A percentile compares a stretch with the other conserved stretches of the same genome.
phyloP scores from a whole-genome alignment of 2,888 invertebrate genomes.

The Eudasyphora cyanicolor region DNA sequence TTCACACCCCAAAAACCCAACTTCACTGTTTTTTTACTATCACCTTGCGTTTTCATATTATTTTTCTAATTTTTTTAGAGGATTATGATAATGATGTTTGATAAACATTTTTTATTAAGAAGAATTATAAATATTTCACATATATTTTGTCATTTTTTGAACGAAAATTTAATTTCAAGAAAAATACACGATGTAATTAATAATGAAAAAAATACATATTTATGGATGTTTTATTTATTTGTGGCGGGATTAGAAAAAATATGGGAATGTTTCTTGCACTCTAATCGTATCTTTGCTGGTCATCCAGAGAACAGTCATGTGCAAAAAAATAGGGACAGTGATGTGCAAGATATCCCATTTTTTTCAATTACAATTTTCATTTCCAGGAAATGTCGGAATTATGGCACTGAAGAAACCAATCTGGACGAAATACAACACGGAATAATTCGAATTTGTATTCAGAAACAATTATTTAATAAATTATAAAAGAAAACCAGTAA shows the following conservation, averaged over 20 bases:
- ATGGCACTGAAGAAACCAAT: too few species aligned
- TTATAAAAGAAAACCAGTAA: too few species aligned
- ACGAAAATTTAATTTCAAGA: slow-evolving; percentile 52
- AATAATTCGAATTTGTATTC: too few species aligned
- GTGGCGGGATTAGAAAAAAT: neutral
- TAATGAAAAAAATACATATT: slow-evolving; percentile 59
- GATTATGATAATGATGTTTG: slow-evolving; percentile 58
- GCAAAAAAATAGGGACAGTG: too few species aligned
- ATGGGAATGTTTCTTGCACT: neutral
- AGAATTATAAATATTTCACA: slow-evolving; percentile 65
- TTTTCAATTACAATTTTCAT: too few species aligned
- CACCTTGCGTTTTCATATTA: slow-evolving; percentile 53
- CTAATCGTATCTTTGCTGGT: too few species aligned
- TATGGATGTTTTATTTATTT: slow-evolving; percentile 11
- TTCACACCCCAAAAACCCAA: slow-evolving; percentile 12
- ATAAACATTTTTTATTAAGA: slow-evolving; percentile 63
- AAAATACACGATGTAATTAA: slow-evolving; percentile 66
- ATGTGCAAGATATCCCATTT: too few species aligned
- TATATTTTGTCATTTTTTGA: slow-evolving; percentile 61
- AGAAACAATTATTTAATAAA: too few species aligned
- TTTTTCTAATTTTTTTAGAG: slow-evolving; percentile 54
- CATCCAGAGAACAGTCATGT: too few species aligned
- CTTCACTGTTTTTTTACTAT: slow-evolving; percentile 42
- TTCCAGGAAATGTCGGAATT: too few species aligned
- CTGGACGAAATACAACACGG: too few species aligned